Conservation (phyloP, 2,797 vertebrate species). For the Chloroceryle amazona region DNA sequence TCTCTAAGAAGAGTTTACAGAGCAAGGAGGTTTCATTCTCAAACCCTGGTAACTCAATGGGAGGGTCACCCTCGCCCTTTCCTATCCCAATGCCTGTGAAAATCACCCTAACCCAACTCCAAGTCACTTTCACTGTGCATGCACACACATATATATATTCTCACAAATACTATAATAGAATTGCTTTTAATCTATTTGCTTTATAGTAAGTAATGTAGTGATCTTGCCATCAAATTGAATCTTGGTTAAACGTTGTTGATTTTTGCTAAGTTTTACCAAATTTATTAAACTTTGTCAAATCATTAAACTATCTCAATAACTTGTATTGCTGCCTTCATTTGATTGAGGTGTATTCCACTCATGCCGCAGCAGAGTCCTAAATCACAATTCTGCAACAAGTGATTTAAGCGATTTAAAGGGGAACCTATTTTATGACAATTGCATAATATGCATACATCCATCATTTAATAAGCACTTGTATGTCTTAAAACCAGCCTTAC, state of each 20-base stretch:
- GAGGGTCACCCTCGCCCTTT: not conserved
- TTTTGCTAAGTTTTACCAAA: too few species aligned
- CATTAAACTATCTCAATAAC: not conserved
- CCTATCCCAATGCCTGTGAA: not conserved
- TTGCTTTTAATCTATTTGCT: not conserved
- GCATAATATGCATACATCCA: accelerated
- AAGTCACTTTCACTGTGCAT: not conserved
- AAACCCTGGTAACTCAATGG: not conserved
- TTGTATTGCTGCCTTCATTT: not conserved
- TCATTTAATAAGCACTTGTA: not conserved
- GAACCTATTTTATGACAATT: not conserved
- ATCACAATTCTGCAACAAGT: not conserved
- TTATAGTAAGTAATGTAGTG: not conserved
- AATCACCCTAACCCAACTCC: not conserved
- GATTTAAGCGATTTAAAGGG: not conserved
- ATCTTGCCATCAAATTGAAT: too few species aligned
- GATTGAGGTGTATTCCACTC: not conserved
- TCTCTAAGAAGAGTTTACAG: not conserved
- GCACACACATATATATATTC: not conserved
- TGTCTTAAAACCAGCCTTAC: not conserved
- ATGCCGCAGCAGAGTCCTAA: not conserved
- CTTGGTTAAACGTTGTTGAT: too few species aligned
- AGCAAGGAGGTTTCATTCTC: not conserved
- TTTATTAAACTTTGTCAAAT: too few species aligned
- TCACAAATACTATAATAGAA: not conserved